Percentiles rank a stretch among this genome's conserved stretches.
These are phyloP conservation scores for Callyntrura guangdongensis DNA, from an alignment of 2,888 invertebrate species.

Conservation along the genomic window DNA sequence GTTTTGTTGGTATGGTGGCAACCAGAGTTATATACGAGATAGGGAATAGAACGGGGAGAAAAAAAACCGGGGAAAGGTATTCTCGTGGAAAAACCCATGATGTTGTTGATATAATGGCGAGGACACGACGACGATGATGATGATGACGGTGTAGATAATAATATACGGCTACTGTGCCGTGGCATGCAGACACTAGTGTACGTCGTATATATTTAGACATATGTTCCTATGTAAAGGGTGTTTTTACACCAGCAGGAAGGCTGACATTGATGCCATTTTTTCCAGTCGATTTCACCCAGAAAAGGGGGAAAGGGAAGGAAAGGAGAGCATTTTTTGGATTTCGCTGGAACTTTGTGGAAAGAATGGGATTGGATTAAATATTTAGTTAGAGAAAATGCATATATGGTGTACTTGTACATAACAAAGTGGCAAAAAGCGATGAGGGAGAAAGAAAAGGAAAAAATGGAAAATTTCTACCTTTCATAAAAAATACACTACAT, in stretches of 20 bases:
- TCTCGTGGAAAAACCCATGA: constrained; percentile 56
- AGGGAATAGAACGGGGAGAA: too few relatives aligned
- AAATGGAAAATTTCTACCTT: neutral
- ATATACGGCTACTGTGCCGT: constrained; percentile 27
- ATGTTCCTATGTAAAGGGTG: neutral
- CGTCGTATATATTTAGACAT: constrained; percentile 11
- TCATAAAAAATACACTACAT: too few relatives aligned
- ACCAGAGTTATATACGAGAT: too few relatives aligned
- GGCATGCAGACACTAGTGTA: too few relatives aligned
- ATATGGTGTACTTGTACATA: neutral
- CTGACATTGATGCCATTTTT: constrained; percentile 66
- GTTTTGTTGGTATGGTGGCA: neutral
- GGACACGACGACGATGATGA: constrained; percentile 14
- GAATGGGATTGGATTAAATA: constrained; percentile 62
- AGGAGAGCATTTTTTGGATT: constrained; percentile 38
- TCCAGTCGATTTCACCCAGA: constrained; percentile 46
- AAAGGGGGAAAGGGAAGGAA: constrained; percentile 33
- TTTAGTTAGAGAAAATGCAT: constrained; percentile 42
- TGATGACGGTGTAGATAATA: constrained; percentile 6
- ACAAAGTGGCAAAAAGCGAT: neutral
- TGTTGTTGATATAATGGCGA: too few relatives aligned
- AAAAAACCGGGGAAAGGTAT: constrained; percentile 49
- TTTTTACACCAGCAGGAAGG: constrained; percentile 25
- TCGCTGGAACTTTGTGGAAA: constrained; percentile 19
- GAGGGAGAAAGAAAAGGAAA: neutral